A percentile compares a stretch with the other conserved stretches of the same genome.
Evolutionary conservation across 2,113 vertebrate genomes (phyloP).

Genomic region (Myiozetetes cayanensis): DNA sequence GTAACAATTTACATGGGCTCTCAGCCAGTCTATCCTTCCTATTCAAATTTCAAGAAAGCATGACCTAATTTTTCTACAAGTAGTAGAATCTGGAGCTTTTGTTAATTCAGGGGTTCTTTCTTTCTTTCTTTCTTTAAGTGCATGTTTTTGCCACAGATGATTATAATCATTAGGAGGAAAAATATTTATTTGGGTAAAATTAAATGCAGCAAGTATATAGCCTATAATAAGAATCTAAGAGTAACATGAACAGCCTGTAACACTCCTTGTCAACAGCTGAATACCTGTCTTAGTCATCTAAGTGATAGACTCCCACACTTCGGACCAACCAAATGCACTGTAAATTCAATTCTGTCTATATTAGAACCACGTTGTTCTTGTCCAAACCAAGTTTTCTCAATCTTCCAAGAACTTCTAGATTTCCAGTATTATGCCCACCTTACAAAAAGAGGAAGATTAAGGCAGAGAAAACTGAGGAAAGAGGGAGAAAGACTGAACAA

Average conservation of each 20-base stretch:
- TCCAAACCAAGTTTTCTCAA: neutral
- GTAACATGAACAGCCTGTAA: neutral
- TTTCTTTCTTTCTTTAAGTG: neutral
- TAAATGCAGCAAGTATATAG: neutral
- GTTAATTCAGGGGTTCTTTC: neutral
- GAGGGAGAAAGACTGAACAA: neutral
- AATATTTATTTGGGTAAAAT: neutral
- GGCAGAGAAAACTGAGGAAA: neutral
- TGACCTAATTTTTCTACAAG: conserved; percentile 13
- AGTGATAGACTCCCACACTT: neutral
- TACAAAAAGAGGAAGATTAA: neutral
- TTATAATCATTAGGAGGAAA: neutral
- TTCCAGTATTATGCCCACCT: neutral
- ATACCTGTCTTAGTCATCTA: neutral
- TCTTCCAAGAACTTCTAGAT: neutral
- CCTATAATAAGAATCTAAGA: neutral
- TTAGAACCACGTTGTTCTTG: neutral
- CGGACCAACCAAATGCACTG: neutral
- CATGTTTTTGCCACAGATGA: neutral
- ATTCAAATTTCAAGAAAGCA: conserved; percentile 31
- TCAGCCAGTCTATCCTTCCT: conserved; percentile 22
- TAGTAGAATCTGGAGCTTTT: neutral
- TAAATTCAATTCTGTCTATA: neutral
- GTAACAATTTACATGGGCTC: conserved; percentile 20
- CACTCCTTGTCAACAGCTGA: neutral